Percentiles rank a stretch among this genome's conserved stretches.
phyloP scores from a whole-genome alignment of 23 tunicate species.

The Oikopleura albicans region DNA sequence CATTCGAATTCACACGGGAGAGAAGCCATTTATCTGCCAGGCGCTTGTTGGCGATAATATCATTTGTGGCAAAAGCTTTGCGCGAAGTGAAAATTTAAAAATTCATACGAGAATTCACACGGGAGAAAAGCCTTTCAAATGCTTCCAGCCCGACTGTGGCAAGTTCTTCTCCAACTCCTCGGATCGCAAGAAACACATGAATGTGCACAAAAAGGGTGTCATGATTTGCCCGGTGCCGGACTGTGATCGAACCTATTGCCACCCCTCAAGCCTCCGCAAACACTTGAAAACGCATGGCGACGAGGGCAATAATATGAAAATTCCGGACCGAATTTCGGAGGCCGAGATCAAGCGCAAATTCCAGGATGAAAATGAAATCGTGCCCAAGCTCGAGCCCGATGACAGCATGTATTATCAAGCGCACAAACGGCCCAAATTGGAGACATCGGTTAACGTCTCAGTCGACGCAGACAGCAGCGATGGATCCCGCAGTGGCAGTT shows the following conservation, averaged over 20 bases:
- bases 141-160: constrained; percentile 54
- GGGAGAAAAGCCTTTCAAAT: constrained; percentile 75
- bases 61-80: constrained; percentile 70
- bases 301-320: constrained; percentile 20
- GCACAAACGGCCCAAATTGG: too few relatives aligned
- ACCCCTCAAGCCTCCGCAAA: constrained; percentile 68
- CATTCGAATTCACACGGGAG: constrained; percentile 86
- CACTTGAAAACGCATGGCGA: constrained; percentile 71
- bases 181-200: constrained; percentile 75
- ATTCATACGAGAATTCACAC: constrained; percentile 85
- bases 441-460: too few relatives aligned
- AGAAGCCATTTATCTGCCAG: constrained; percentile 59
- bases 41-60: constrained; percentile 19
- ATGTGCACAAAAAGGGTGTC: constrained; percentile 47
- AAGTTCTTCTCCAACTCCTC: constrained; percentile 75
- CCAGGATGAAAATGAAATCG: neutral
- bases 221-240: constrained; percentile 29
- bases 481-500: too few relatives aligned
- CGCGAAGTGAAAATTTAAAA: constrained; percentile 84
- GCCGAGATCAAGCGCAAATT: neutral
- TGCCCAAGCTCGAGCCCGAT: too few relatives aligned
- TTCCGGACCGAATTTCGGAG: neutral
- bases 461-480: too few relatives aligned
- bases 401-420: too few relatives aligned
- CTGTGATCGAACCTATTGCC: constrained; percentile 74